Evolutionary conservation across 1,140 invertebrate genomes (phyloP).

Genomic region (Cotesia chilonis): DNA sequence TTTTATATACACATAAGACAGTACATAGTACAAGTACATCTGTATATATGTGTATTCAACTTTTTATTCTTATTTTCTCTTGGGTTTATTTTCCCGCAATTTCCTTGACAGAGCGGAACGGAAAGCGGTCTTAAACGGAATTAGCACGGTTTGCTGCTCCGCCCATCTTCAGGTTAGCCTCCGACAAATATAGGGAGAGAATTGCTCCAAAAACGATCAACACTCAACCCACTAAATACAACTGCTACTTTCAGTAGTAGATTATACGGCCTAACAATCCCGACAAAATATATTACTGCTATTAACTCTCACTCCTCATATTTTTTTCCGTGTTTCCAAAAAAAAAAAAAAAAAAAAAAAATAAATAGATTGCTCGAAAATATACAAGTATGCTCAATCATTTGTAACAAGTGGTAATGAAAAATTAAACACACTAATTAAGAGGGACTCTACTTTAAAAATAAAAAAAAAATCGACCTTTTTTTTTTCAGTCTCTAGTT

Average conservation of each 20-base stretch:
- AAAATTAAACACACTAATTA: too few relatives aligned
- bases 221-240: too few relatives aligned
- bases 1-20: conserved; percentile 12
- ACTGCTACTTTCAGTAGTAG: too few relatives aligned
- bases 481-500: too few relatives aligned
- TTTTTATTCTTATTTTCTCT: conserved; percentile 42
- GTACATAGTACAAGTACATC: conserved; percentile 8
- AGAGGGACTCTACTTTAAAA: too few relatives aligned
- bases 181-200: conserved; percentile 10
- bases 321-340: too few relatives aligned
- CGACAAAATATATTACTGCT: too few relatives aligned
- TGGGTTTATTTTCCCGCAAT: conserved; percentile 61
- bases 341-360: neutral
- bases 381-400: too few relatives aligned
- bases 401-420: too few relatives aligned
- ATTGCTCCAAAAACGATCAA: neutral
- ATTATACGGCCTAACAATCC: too few relatives aligned
- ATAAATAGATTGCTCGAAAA: neutral
- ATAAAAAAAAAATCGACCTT: too few relatives aligned
- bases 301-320: too few relatives aligned
- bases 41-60: conserved; percentile 17
- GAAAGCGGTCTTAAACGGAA: conserved; percentile 58
- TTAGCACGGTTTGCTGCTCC: conserved; percentile 56
- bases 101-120: conserved; percentile 53
- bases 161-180: conserved; percentile 38